These are phyloP conservation scores for Kobus ellipsiprymnus DNA, from an alignment of 2,113 vertebrate genomes.

Conservation along the genomic window DNA sequence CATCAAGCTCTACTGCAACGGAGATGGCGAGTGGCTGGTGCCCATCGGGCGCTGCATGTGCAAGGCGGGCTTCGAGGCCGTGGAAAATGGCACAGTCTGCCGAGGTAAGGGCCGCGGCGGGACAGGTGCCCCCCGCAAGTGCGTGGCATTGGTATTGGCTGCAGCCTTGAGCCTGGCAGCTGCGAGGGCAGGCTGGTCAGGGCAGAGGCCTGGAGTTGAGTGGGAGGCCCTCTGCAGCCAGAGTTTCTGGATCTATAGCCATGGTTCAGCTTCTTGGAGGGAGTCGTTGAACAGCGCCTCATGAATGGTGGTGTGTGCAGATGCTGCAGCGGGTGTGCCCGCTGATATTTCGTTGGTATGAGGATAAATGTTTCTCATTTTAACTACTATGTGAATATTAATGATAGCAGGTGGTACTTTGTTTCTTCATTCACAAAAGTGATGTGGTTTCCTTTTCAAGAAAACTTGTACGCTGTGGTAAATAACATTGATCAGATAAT, in stretches of 20 bases:
- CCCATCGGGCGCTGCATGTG: constrained; percentile 97
- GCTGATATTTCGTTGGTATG: neutral
- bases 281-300: neutral
- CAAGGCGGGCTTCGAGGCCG: constrained; percentile 88
- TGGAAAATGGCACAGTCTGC: constrained; percentile 91
- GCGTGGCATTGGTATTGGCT: neutral
- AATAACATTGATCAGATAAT: neutral
- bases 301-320: fast-evolving
- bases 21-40: constrained; percentile 97
- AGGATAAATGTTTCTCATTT: neutral
- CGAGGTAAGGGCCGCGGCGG: constrained; percentile 81
- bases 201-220: neutral
- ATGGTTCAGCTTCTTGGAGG: neutral
- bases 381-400: neutral
- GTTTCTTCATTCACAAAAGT: neutral
- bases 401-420: neutral
- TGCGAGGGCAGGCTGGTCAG: neutral
- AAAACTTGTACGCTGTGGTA: neutral
- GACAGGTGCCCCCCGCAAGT: neutral
- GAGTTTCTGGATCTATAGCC: neutral
- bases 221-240: fast-evolving
- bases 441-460: neutral
- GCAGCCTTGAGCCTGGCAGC: neutral
- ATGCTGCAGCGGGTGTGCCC: fast-evolving
- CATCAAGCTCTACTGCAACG: constrained; percentile 97